Evolutionary conservation across 2,888 invertebrate genomes (phyloP).

Genomic region (Alloplasta piceator): DNA sequence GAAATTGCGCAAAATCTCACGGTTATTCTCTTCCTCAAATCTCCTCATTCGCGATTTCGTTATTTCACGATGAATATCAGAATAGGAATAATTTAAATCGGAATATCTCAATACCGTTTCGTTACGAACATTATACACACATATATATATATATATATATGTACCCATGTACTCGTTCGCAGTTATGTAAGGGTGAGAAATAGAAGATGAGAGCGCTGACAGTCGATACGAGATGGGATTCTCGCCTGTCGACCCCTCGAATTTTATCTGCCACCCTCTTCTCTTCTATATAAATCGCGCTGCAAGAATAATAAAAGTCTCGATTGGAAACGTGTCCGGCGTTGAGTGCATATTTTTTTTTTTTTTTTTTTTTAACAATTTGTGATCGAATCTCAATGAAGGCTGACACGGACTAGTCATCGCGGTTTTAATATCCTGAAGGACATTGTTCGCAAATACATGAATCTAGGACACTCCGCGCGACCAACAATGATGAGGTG

Average conservation of each 20-base stretch:
- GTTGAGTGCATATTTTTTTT: background rate
- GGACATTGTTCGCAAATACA: too few species aligned
- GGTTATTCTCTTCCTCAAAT: slow-evolving; percentile 27
- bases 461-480: too few species aligned
- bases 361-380: too few species aligned
- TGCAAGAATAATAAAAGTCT: slow-evolving; percentile 35
- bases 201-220: slow-evolving; percentile 21
- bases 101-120: slow-evolving; percentile 9
- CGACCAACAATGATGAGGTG: too few species aligned
- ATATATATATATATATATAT: background rate
- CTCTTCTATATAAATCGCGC: slow-evolving; percentile 17
- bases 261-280: slow-evolving; percentile 9
- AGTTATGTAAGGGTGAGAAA: background rate
- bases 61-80: slow-evolving; percentile 31
- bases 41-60: slow-evolving; percentile 25
- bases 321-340: slow-evolving; percentile 37
- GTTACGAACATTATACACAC: background rate
- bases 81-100: slow-evolving; percentile 46
- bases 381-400: too few species aligned
- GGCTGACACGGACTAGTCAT: background rate
- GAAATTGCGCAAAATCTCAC: slow-evolving; percentile 23
- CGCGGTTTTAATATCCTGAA: background rate
- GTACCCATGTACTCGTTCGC: background rate
- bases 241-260: slow-evolving; percentile 22
- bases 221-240: slow-evolving; percentile 33